phyloP scores from a whole-genome alignment of 2,113 vertebrate species.

The Herpailurus yagouaroundi region DNA sequence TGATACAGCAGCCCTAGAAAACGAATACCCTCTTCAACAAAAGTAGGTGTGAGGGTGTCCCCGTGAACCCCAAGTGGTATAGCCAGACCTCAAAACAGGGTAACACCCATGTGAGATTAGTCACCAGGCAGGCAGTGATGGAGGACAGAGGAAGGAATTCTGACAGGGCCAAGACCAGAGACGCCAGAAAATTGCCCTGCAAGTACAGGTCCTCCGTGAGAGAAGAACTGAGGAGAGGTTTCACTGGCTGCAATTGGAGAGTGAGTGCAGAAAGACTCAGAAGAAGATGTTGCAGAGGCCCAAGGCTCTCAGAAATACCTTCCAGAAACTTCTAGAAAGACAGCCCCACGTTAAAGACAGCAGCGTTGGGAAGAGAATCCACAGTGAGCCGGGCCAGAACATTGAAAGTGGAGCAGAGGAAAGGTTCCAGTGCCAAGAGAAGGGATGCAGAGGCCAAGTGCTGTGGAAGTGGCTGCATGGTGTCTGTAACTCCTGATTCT shows the following conservation, averaged over 20 bases:
- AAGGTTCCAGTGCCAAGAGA: background rate
- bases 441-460: background rate
- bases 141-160: background rate
- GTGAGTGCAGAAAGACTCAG: background rate
- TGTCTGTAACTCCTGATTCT: background rate
- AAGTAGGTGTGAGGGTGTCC: background rate
- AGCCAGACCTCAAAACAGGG: accelerated
- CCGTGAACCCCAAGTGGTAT: background rate
- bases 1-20: background rate
- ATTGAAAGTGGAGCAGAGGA: background rate
- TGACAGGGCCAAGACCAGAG: background rate
- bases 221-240: background rate
- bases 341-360: background rate
- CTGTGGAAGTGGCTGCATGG: no score
- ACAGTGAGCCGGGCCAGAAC: background rate
- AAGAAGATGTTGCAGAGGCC: background rate
- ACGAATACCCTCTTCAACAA: background rate
- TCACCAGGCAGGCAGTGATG: background rate
- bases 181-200: background rate
- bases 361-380: background rate
- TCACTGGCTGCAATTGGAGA: background rate
- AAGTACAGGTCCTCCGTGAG: no score
- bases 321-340: background rate
- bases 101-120: background rate
- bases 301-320: background rate